These are phyloP conservation scores for Emys orbicularis DNA, from an alignment of 2,797 vertebrate genomes.

Conservation along the genomic window DNA sequence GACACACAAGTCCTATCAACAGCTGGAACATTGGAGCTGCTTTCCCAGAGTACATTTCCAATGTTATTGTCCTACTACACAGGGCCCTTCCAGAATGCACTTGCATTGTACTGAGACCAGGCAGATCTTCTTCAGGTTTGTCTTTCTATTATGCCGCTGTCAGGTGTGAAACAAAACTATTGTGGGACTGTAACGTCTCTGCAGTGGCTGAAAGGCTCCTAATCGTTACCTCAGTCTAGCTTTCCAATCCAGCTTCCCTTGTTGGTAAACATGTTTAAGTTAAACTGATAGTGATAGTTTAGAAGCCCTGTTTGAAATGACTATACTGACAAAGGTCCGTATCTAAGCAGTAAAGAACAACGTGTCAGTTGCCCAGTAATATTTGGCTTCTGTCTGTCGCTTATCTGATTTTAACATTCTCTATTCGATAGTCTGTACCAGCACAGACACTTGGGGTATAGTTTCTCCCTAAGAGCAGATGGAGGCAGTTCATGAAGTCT, in stretches of 20 bases:
- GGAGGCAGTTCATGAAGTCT: neutral
- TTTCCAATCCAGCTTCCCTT: neutral
- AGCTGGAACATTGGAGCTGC: neutral
- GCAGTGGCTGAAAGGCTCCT: neutral
- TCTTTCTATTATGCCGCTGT: neutral
- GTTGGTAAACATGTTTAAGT: neutral
- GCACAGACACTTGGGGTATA: neutral
- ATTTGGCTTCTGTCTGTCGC: neutral
- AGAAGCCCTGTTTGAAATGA: neutral
- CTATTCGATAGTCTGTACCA: neutral
- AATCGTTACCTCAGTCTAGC: neutral
- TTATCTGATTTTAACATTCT: neutral
- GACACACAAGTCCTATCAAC: accelerated
- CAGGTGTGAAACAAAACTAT: neutral
- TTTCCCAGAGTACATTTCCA: accelerated
- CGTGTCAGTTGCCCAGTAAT: neutral
- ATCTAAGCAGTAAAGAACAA: neutral
- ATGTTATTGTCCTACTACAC: neutral
- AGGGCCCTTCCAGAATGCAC: neutral
- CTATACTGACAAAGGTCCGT: neutral
- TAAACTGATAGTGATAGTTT: neutral
- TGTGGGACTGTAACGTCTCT: neutral
- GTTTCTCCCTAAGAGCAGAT: neutral
- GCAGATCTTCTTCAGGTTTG: neutral
- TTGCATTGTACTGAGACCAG: neutral